phyloP scores from a whole-genome alignment of 2,113 vertebrate genomes.

The Grallaria varia region DNA sequence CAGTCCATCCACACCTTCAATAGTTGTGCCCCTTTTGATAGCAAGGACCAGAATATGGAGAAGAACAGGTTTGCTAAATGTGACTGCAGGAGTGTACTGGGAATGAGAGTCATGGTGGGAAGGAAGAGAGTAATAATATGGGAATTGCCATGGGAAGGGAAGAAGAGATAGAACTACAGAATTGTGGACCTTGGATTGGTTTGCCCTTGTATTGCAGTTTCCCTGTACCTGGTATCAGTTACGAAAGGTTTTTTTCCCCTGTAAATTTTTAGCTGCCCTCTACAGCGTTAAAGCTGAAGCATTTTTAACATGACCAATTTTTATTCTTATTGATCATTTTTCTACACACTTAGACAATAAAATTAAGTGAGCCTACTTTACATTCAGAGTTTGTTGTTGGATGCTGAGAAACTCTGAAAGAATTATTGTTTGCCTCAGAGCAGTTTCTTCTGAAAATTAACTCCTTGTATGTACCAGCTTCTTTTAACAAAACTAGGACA shows the following conservation, averaged over 20 bases:
- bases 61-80: neutral
- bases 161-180: neutral
- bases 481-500: neutral
- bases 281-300: neutral
- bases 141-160: neutral
- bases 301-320: neutral
- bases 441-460: neutral
- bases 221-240: neutral
- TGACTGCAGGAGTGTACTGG: neutral
- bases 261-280: neutral
- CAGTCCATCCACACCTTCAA: fast-evolving
- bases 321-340: neutral
- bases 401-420: neutral
- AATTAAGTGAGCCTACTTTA: neutral
- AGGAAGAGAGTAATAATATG: neutral
- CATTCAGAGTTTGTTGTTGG: neutral
- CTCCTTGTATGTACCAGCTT: neutral
- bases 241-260: neutral
- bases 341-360: neutral
- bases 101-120: neutral
- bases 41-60: neutral
- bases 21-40: neutral
- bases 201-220: neutral
- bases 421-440: neutral
- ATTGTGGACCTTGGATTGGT: neutral